Evolutionary conservation across 1,140 invertebrate genomes (phyloP).

Genomic region (Oreohelix idahoensis): DNA sequence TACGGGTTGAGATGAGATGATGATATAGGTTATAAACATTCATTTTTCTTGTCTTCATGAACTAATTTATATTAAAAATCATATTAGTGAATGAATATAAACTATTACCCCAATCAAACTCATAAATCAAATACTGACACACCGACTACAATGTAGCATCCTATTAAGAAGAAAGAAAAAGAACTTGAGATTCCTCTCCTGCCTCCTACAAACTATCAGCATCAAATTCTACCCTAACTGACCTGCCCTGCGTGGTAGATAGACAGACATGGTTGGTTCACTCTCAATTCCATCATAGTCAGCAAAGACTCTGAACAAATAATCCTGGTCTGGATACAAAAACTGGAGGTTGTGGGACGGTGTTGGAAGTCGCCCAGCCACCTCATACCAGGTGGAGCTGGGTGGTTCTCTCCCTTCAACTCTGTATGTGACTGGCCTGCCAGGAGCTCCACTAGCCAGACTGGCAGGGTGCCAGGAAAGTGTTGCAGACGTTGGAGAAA

Average conservation of each 20-base stretch:
- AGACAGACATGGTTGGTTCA: conserved; percentile 73
- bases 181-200: too few relatives aligned
- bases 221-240: conserved; percentile 10
- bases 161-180: too few relatives aligned
- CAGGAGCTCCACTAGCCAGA: conserved; percentile 38
- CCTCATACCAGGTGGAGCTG: conserved; percentile 54
- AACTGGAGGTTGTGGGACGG: conserved; percentile 57
- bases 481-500: conserved; percentile 51
- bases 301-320: conserved; percentile 67
- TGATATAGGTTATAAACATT: too few relatives aligned
- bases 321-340: conserved; percentile 78
- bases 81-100: too few relatives aligned
- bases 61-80: too few relatives aligned
- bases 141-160: too few relatives aligned
- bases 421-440: conserved; percentile 46
- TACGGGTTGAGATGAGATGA: too few relatives aligned
- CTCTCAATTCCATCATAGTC: conserved; percentile 60
- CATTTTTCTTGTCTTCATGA: too few relatives aligned
- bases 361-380: conserved; percentile 47
- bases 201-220: too few relatives aligned
- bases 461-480: conserved; percentile 58
- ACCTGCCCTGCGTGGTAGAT: conserved; percentile 63
- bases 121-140: too few relatives aligned
- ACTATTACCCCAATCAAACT: too few relatives aligned
- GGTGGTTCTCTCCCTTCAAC: conserved; percentile 62